These are phyloP conservation scores for Trididemnum miniatum DNA, from an alignment of 23 tunicate species.

Conservation along the genomic window DNA sequence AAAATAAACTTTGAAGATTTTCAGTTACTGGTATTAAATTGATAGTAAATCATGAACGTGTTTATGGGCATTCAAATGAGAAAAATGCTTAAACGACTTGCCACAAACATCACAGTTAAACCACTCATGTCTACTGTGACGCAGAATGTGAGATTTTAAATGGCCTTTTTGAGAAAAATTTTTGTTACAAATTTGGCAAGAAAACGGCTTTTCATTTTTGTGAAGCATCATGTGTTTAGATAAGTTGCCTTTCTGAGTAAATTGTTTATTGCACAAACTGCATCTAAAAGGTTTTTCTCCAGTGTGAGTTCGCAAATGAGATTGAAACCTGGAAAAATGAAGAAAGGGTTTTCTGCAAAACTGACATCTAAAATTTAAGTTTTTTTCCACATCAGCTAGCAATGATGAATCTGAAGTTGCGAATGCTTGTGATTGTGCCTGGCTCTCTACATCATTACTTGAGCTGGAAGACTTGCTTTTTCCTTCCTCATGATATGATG, in stretches of 20 bases:
- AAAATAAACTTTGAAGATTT: no score
- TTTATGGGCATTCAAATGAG: slow-evolving; percentile 4
- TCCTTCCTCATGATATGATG: no score
- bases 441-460: no score
- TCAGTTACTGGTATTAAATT: no score
- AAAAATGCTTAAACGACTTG: slow-evolving; percentile 6
- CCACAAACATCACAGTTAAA: slow-evolving; percentile 15
- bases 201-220: not conserved
- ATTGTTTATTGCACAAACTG: slow-evolving; percentile 7
- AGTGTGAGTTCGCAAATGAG: slow-evolving; percentile 28
- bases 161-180: slow-evolving; percentile 10
- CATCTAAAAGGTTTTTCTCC: slow-evolving; percentile 36
- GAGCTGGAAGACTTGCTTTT: no score
- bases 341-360: slow-evolving; percentile 29
- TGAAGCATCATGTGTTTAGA: slow-evolving; percentile 13
- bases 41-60: no score
- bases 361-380: slow-evolving; percentile 17
- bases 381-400: not conserved
- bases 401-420: no score
- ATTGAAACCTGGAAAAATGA: slow-evolving; percentile 12
- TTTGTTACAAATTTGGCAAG: slow-evolving; percentile 1
- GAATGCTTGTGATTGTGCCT: no score
- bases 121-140: not conserved
- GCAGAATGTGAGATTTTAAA: not conserved
- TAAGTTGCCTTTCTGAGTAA: slow-evolving; percentile 15